Percentiles rank a stretch among this genome's conserved stretches.
phyloP scores from a whole-genome alignment of 2,888 invertebrate species.

The Molanna angustata region DNA sequence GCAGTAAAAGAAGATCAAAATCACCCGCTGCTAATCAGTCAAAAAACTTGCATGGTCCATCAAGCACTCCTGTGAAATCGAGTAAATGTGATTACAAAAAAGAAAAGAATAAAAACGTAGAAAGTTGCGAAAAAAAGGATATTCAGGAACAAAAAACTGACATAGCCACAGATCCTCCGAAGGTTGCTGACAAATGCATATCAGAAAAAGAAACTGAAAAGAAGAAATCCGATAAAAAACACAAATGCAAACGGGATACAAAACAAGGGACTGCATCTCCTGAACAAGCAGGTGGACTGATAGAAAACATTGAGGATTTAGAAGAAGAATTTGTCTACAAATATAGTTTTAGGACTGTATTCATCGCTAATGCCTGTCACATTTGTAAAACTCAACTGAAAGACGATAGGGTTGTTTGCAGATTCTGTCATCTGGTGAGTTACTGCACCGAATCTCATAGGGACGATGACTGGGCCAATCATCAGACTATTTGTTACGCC shows the following conservation, averaged over 20 bases:
- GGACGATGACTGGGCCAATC: constrained; percentile 55
- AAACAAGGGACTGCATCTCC: neutral
- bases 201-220: constrained; percentile 44
- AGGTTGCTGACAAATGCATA: no score
- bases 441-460: constrained; percentile 64
- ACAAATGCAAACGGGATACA: neutral
- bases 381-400: constrained; percentile 48
- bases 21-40: constrained; percentile 36
- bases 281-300: neutral
- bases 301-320: constrained; percentile 45
- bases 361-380: constrained; percentile 58
- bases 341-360: constrained; percentile 64
- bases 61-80: constrained; percentile 55
- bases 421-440: constrained; percentile 59
- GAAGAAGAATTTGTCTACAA: constrained; percentile 62
- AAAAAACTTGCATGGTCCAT: constrained; percentile 57
- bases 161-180: neutral
- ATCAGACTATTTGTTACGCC: constrained; percentile 60
- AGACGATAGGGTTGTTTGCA: constrained; percentile 42
- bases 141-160: neutral
- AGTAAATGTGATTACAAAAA: constrained; percentile 54
- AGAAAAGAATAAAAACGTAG: constrained; percentile 45
- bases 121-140: neutral
- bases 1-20: constrained; percentile 16
- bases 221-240: constrained; percentile 33